Evolutionary conservation across 2,888 invertebrate genomes (phyloP).

Genomic region (Hartigia nigra): DNA sequence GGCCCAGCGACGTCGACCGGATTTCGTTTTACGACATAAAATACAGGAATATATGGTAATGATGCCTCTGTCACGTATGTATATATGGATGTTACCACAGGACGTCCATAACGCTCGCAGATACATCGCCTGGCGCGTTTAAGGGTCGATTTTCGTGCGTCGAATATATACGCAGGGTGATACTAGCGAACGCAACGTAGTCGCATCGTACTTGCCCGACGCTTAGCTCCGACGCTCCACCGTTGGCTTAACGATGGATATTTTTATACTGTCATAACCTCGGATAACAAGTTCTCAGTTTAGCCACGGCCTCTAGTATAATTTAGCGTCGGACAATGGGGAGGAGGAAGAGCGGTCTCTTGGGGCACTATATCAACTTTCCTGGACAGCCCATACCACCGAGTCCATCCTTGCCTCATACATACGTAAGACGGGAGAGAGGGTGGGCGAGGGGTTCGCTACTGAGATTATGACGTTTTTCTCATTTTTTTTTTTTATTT

Average conservation of each 20-base stretch:
- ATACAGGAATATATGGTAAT: not conserved
- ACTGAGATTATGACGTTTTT: constrained; percentile 48
- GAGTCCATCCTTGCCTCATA: constrained; percentile 32
- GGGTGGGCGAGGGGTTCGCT: constrained; percentile 15
- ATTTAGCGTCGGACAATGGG: constrained; percentile 56
- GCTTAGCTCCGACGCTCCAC: not conserved
- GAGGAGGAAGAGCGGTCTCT: constrained; percentile 40
- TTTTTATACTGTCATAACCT: constrained; percentile 53
- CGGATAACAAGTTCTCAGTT: constrained; percentile 55
- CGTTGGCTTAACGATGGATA: constrained; percentile 42
- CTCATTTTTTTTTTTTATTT: constrained; percentile 48
- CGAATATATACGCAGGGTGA: not conserved
- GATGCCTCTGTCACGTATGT: not conserved
- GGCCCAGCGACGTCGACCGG: not conserved
- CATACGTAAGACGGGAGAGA: constrained; percentile 43
- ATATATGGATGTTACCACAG: not conserved
- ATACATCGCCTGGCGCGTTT: not conserved
- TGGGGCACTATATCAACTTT: constrained; percentile 57
- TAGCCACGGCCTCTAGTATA: constrained; percentile 45
- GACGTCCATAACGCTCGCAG: not conserved
- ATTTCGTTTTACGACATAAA: not conserved
- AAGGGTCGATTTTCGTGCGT: not conserved
- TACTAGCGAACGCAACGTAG: not conserved
- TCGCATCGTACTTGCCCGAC: not conserved
- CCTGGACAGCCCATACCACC: constrained; percentile 40